Evolutionary conservation across 2,113 vertebrate genomes (phyloP).

Genomic region (Phalacrocorax brasilianus): DNA sequence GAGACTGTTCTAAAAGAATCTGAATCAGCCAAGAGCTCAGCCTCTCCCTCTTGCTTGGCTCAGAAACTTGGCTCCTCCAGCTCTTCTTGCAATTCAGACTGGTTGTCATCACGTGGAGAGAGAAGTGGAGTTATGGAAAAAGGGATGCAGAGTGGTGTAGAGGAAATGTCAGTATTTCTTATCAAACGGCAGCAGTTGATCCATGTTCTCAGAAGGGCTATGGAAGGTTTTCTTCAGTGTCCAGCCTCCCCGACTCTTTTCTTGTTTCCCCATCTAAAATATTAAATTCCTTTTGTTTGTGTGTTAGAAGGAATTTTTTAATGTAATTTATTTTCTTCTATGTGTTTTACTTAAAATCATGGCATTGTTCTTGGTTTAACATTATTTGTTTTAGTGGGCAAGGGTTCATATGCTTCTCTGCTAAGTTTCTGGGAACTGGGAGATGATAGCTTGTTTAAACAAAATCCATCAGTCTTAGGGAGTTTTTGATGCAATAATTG

Average conservation of each 20-base stretch:
- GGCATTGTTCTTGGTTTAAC: neutral
- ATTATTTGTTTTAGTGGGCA: neutral
- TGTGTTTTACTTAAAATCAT: neutral
- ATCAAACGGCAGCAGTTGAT: neutral
- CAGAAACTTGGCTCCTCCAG: neutral
- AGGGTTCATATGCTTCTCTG: neutral
- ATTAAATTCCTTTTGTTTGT: neutral
- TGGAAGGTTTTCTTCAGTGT: neutral
- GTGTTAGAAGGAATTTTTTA: neutral
- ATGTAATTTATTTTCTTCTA: neutral
- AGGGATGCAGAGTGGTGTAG: neutral
- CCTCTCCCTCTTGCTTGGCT: conserved; percentile 25
- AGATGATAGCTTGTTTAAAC: neutral
- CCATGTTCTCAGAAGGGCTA: neutral
- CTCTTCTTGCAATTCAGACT: neutral
- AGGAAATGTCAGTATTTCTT: neutral
- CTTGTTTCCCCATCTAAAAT: neutral
- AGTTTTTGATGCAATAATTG: rapidly evolving
- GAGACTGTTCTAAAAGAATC: neutral
- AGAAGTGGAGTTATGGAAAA: neutral
- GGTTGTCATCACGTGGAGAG: neutral
- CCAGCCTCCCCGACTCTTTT: rapidly evolving
- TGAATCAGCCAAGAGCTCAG: neutral
- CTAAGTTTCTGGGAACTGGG: neutral
- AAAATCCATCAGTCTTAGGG: neutral